Evolutionary conservation across 2,113 vertebrate species (phyloP).

Genomic region (Hypomesus transpacificus): DNA sequence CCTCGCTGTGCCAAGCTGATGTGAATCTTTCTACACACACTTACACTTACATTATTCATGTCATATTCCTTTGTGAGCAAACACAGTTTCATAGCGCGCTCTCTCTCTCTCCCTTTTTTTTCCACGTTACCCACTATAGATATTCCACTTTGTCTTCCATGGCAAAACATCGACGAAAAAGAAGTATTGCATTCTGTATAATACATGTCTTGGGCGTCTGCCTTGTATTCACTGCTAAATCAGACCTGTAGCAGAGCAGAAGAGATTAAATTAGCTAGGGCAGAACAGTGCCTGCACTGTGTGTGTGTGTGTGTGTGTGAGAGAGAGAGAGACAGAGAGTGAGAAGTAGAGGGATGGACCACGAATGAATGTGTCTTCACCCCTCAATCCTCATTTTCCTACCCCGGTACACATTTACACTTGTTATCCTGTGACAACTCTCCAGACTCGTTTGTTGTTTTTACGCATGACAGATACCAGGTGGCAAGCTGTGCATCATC

Average conservation of each 20-base stretch:
- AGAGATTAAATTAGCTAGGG: no score
- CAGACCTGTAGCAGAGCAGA: no score
- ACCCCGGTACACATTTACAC: conserved; percentile 4
- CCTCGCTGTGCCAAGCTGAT: no score
- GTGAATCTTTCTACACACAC: no score
- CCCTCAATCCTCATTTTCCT: background rate
- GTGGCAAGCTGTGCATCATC: no score
- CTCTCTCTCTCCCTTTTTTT: background rate
- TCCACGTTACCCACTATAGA: background rate
- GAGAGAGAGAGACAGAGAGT: background rate
- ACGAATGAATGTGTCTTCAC: background rate
- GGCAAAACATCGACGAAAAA: no score
- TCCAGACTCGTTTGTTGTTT: conserved; percentile 3
- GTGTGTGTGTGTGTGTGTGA: conserved; percentile 5
- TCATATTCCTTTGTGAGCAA: conserved; percentile 14
- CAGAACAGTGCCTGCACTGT: background rate
- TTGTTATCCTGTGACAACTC: conserved; percentile 16
- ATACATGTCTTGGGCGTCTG: no score
- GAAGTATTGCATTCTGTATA: no score
- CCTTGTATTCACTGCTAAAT: no score
- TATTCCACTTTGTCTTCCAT: background rate
- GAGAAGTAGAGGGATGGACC: background rate
- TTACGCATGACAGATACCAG: no score
- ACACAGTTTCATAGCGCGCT: background rate
- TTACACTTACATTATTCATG: conserved; percentile 16